Evolutionary conservation across 2,113 vertebrate genomes (phyloP), one percentile per base, ranked within the genome.

Genomic region (Acanthisitta chloris): DNA sequence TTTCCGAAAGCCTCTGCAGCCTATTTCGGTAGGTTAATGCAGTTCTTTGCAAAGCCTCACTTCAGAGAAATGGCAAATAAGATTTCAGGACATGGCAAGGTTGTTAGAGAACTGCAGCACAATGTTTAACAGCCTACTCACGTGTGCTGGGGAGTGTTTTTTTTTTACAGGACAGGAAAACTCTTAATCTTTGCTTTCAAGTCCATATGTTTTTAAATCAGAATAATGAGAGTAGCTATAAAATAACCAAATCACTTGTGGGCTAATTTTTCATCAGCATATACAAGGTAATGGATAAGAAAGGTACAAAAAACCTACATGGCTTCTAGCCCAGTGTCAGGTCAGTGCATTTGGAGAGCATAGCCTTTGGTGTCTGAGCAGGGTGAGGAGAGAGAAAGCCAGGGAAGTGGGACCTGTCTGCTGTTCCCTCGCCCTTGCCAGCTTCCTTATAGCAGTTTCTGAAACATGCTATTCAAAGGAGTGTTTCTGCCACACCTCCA

Each of bases 91-190:
- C 14, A 73, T 42, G 86, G 31, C 67, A 58, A 38, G 17, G 29
- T 42, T 52, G 40, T 23, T 57, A 84, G 71, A 86, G 67, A 82
- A 15, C n/a, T 38, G 42, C 49, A 73, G 49, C 29, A 34, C 0
- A 0, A 16, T 45, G 36, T 20, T 64, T 72, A 76, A 57, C 34
- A 64, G 24, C 45, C 17, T 52, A 28, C 25, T 80, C 31, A 34
- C 2, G 0, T 76, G n/a, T 72, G 52, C 48, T 0, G 0, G 10
- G 34, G n/a, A n/a, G n/a, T n/a, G n/a, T n/a, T n/a, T n/a, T n/a
- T n/a, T n/a, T n/a, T n/a, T n/a, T n/a, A n/a, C n/a, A 14, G 36
- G 25, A 49, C 52, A 88, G 80, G 48, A 80, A 67, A 76, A 1
- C 20, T 8, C 40, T 59, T 85, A 36, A 33, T 82, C 61, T 86